These are phyloP conservation scores for Formicarius rufipectus DNA, from an alignment of 2,113 vertebrate genomes.

Conservation along the genomic window DNA sequence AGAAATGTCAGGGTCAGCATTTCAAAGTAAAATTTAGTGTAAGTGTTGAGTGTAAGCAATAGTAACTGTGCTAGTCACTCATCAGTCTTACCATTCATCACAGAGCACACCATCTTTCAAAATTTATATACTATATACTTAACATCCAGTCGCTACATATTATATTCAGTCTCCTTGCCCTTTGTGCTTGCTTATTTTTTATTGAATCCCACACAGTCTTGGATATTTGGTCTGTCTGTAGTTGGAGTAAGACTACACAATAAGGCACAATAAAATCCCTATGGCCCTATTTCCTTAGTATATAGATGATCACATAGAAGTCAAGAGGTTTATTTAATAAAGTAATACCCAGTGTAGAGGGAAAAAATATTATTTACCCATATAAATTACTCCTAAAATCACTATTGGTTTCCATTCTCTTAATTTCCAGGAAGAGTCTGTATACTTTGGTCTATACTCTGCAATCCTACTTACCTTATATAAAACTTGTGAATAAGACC, in stretches of 20 bases:
- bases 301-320: background rate
- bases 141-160: background rate
- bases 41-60: background rate
- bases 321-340: background rate
- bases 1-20: background rate
- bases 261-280: background rate
- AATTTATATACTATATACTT: background rate
- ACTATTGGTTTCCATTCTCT: background rate
- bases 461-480: background rate
- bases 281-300: background rate
- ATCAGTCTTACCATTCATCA: background rate
- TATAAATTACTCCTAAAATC: background rate
- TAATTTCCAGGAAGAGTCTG: background rate
- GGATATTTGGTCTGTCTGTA: background rate
- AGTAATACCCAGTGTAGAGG: background rate
- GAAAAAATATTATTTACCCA: background rate
- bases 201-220: background rate
- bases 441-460: background rate
- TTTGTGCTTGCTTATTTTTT: background rate
- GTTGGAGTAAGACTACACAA: background rate
- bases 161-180: background rate
- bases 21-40: slow-evolving; percentile 7
- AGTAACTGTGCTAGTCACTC: background rate
- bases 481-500: background rate
- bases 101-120: background rate